Evolutionary conservation across 2,113 vertebrate genomes (phyloP).

Genomic region (Hippocampus guttulatus): DNA sequence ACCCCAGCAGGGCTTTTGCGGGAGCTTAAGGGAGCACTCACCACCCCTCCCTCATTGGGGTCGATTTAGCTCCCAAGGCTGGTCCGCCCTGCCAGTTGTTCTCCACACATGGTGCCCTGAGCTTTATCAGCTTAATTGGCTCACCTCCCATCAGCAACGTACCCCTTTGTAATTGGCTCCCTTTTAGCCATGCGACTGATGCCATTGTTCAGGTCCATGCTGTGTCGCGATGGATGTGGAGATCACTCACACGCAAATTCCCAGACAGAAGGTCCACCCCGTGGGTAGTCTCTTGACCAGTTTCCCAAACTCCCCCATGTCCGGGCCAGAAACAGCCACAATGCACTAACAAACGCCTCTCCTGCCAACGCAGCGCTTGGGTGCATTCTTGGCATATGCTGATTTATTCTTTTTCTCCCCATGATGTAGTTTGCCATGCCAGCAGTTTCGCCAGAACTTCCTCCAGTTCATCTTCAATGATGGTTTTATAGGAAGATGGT

Average conservation of each 20-base stretch:
- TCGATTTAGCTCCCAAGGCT: constrained; percentile 39
- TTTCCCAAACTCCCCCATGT: constrained; percentile 35
- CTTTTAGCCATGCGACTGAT: constrained; percentile 61
- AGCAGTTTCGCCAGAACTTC: constrained; percentile 28
- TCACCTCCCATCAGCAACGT: constrained; percentile 64
- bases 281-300: constrained; percentile 39
- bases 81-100: constrained; percentile 46
- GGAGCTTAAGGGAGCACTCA: constrained; percentile 38
- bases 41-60: constrained; percentile 23
- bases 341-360: constrained; percentile 13
- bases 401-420: constrained; percentile 42
- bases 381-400: constrained; percentile 36
- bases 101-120: constrained; percentile 47
- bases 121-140: constrained; percentile 73
- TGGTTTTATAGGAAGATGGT: constrained; percentile 46
- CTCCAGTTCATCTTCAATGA: constrained; percentile 44
- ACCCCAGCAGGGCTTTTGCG: constrained; percentile 39
- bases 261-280: constrained; percentile 45
- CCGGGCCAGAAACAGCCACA: constrained; percentile 43
- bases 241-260: constrained; percentile 58
- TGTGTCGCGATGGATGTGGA: constrained; percentile 62
- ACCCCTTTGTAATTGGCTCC: constrained; percentile 67
- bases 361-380: constrained; percentile 15
- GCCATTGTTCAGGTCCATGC: constrained; percentile 66
- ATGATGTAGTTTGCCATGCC: constrained; percentile 38